Percentiles rank a stretch among this genome's conserved stretches.
Evolutionary conservation across 2,888 invertebrate species (phyloP).

Genomic region (Heteromyza rotundicornis): DNA sequence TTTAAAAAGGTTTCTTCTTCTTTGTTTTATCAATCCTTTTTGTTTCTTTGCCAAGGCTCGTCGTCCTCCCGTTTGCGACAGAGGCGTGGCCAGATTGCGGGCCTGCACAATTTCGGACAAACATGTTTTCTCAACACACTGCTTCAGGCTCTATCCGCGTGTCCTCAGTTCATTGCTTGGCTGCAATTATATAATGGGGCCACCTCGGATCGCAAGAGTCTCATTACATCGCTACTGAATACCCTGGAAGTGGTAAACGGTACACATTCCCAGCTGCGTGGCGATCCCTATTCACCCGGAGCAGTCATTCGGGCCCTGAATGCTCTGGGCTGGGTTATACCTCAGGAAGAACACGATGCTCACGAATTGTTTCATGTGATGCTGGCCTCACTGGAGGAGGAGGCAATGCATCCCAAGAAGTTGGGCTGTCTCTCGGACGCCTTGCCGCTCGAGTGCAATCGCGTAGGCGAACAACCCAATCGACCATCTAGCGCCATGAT

Average conservation of each 20-base stretch:
- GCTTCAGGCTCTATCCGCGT: constrained; percentile 87
- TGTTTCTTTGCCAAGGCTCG: no score
- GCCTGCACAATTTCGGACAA: constrained; percentile 88
- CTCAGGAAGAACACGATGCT: constrained; percentile 93
- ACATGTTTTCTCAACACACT: constrained; percentile 93
- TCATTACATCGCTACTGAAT: constrained; percentile 76
- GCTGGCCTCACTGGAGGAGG: constrained; percentile 88
- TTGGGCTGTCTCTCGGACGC: constrained; percentile 79
- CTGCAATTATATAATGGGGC: constrained; percentile 70
- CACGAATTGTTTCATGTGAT: constrained; percentile 92
- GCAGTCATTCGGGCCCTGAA: constrained; percentile 76
- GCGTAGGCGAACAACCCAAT: constrained; percentile 42
- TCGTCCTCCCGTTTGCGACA: constrained; percentile 67
- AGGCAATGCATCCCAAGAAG: constrained; percentile 65
- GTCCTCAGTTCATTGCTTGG: constrained; percentile 85
- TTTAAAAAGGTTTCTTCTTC: background rate
- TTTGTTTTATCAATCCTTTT: background rate
- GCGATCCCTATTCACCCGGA: constrained; percentile 68
- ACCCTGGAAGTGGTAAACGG: constrained; percentile 78
- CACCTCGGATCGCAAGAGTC: constrained; percentile 71
- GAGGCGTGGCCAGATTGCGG: constrained; percentile 77
- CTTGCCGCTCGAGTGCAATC: constrained; percentile 58
- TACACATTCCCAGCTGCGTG: constrained; percentile 71
- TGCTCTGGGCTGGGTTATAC: constrained; percentile 84
- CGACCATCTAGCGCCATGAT: constrained; percentile 66